Evolutionary conservation across 2,888 invertebrate species (phyloP).

Genomic region (Pristionchus entomophagus): DNA sequence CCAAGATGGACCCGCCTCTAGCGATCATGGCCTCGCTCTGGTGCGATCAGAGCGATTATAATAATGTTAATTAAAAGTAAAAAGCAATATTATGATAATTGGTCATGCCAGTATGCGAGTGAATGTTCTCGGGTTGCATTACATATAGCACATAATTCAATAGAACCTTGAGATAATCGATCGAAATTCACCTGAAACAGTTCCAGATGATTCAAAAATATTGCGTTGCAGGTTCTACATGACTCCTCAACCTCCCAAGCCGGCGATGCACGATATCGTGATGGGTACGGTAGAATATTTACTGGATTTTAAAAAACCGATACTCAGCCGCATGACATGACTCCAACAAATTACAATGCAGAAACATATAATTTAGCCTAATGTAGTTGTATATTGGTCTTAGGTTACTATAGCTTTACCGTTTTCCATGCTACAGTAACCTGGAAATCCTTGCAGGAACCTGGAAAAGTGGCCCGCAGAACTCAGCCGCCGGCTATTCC

Average conservation of each 20-base stretch:
- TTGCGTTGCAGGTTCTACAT: constrained; percentile 66
- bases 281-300: constrained; percentile 62
- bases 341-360: not conserved
- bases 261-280: constrained; percentile 76
- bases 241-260: constrained; percentile 76
- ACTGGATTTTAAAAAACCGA: no score
- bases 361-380: not conserved
- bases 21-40: constrained; percentile 66
- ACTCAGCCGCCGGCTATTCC: constrained; percentile 60
- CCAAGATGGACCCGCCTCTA: constrained; percentile 70
- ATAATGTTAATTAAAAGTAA: no score
- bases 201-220: no score
- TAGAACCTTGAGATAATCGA: no score
- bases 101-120: no score
- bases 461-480: constrained; percentile 63
- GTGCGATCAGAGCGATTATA: not conserved
- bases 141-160: no score
- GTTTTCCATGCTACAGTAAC: no score
- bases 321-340: not conserved
- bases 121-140: no score
- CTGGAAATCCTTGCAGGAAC: constrained; percentile 51
- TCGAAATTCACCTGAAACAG: no score
- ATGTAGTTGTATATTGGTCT: not conserved
- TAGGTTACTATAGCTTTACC: not conserved
- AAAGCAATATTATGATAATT: no score